Base-by-base conservation (phyloP, 2,797 vertebrate genomes). In the Neomorphus geoffroyi region DNA sequence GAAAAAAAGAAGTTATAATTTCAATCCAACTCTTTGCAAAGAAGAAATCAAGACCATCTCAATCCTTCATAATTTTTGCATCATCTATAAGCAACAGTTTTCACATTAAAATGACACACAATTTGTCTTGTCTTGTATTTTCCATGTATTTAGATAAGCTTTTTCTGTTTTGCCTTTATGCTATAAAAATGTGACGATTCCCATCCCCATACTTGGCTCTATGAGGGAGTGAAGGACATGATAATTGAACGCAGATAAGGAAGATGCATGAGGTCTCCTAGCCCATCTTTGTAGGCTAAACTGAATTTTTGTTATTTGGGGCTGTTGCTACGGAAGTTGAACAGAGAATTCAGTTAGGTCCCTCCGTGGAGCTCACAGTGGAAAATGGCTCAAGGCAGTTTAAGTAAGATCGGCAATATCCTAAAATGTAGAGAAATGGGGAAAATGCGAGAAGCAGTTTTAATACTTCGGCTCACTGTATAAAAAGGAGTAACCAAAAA, bases 221-320 rank as follows among this genome's bases (percentile, higher is more conserved):
- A 41, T 14, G 39, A 41, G 39, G n/a, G 12, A 33, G 16, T 10
- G 65, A 81, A 85, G 70, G 43, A 74, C 11, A 6, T 5, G 10
- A n/a, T 18, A 50, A 54, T 0, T 21, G 83, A 67, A 30, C 26
- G 33, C 0, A 75, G 30, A 51, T 58, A 28, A 58, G 32, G 43
- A 79, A 75, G 33, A 48, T 0, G 0, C 3, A 27, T 21, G 48
- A 61, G 28, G 30, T 66, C 46, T 70, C 17, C 26, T 30, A n/a
- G 43, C 6, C 7, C 22, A 27, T 6, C 41, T 5, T 57, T 41
- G 48, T 8, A n/a, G 28, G n/a, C 23, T 78, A 58, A 62, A 82
- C 3, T 2, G 2, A 82, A 26, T 50, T 16, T 30, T 41, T 70
- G 18, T 66, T 41, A 13, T n/a, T 10, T n/a, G 45, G 50, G 54